Evolutionary conservation across 2,888 invertebrate genomes (phyloP).

Genomic region (Drosophila lacicola): DNA sequence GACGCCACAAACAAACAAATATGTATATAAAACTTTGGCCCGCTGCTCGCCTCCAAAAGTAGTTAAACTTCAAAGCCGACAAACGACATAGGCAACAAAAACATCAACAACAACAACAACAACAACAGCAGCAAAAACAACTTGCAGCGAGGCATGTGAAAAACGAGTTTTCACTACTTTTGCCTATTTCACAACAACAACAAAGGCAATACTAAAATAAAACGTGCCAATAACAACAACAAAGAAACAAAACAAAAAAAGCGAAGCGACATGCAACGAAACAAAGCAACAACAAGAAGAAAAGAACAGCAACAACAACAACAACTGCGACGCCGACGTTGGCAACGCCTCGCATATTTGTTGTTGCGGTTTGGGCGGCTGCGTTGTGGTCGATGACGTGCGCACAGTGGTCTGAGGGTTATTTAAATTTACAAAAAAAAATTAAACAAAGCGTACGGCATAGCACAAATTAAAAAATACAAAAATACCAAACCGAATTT

Average conservation of each 20-base stretch:
- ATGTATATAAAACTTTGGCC: conserved; percentile 29
- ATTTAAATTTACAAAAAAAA: background rate
- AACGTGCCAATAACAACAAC: conserved; percentile 48
- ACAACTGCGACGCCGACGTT: background rate
- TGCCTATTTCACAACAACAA: conserved; percentile 69
- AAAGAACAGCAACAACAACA: conserved; percentile 38
- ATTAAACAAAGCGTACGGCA: no score
- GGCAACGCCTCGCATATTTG: conserved; percentile 27
- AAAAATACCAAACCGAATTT: no score
- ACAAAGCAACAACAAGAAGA: conserved; percentile 34
- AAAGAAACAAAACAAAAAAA: background rate
- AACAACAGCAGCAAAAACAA: conserved; percentile 28
- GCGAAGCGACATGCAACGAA: conserved; percentile 45
- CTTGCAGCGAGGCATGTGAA: conserved; percentile 37
- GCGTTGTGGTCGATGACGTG: conserved; percentile 53
- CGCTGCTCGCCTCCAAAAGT: conserved; percentile 67
- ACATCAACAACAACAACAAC: conserved; percentile 27
- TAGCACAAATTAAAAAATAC: no score
- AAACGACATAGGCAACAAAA: conserved; percentile 17
- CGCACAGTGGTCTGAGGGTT: conserved; percentile 42
- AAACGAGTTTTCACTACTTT: conserved; percentile 78
- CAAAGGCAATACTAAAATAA: conserved; percentile 19
- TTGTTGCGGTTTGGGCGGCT: conserved; percentile 23
- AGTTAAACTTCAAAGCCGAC: conserved; percentile 74
- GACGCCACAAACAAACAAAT: conserved; percentile 35